Base-by-base conservation (phyloP, 1,140 invertebrate genomes). In the Lordiphosa stackelbergi region DNA sequence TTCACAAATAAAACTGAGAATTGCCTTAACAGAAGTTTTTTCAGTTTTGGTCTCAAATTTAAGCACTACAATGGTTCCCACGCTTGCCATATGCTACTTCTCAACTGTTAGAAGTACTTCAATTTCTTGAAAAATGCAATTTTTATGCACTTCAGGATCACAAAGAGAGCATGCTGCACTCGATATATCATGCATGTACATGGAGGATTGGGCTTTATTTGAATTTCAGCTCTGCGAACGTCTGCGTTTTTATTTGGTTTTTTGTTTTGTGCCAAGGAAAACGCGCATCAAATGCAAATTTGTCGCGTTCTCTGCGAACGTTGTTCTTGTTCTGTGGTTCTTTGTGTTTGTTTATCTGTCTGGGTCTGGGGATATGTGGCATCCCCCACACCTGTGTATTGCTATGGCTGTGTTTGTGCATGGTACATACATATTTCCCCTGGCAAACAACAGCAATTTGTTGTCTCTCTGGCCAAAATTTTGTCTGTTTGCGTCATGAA, bases 201-300 rank as follows among this genome's bases (percentile, higher is more conserved):
- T 56, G 63, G 8, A 35, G 40, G 19, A 40, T 61, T 49, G 31
- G 41, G 24, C 28, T 63, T 56, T 48, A 31, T 60, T 37, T 53
- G 36, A 52, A 34, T 41, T 13, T 24, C 47, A 8, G 45, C 34
- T 35, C 35, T 53, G 40, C 56, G 37, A 24, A 16, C 8, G 52
- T 46, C 43, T 11, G 37, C 38, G 35, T 56, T 12, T 34, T 13
- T 28, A 51, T 47, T 53, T 24, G 22, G 22, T 24, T 24, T 31
- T 8, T 31, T 7, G 5, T 31, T 8, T 31, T 31, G 6, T 8
- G 19, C 42, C 11, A 53, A 16, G 47, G 51, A 57, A 69, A 62
- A 62, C 73, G 58, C 62, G 43, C 71, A 62, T 64, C 59, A 72
- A 71, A 83, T 79, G 71, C 58, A 75, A 75, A 83, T 81, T 75